Evolutionary conservation across 64 coral and sea anemone species (phyloP).

Genomic region (Exaiptasia diaphana): DNA sequence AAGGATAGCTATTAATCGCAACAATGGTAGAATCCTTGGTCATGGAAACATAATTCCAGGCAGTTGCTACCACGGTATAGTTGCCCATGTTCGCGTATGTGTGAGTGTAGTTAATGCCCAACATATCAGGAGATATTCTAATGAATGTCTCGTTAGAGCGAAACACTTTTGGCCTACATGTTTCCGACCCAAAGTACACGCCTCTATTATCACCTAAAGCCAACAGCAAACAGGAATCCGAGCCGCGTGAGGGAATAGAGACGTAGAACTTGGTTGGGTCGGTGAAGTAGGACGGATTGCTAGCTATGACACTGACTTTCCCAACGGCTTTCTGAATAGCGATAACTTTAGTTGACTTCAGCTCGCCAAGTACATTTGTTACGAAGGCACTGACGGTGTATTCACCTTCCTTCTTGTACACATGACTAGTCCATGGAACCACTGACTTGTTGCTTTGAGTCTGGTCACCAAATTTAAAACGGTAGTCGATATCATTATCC

Average conservation of each 20-base stretch:
- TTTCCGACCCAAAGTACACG: slow-evolving; percentile 24
- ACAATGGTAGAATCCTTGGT: neutral
- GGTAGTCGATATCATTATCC: slow-evolving; percentile 47
- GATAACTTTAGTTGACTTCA: slow-evolving; percentile 38
- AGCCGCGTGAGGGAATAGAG: slow-evolving; percentile 36
- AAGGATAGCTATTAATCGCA: slow-evolving; percentile 47
- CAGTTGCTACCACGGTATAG: slow-evolving; percentile 25
- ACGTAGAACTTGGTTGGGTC: slow-evolving; percentile 66
- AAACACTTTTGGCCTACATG: slow-evolving; percentile 3
- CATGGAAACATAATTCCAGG: slow-evolving; percentile 50
- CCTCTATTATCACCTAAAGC: slow-evolving; percentile 31
- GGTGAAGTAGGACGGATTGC: slow-evolving; percentile 18
- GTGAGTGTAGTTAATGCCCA: slow-evolving; percentile 10
- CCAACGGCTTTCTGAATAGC: slow-evolving; percentile 46
- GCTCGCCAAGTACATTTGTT: slow-evolving; percentile 45
- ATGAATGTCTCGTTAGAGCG: slow-evolving; percentile 18
- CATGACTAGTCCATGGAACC: slow-evolving; percentile 5
- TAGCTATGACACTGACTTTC: slow-evolving; percentile 8
- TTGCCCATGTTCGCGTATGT: slow-evolving; percentile 33
- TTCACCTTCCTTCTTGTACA: slow-evolving; percentile 4
- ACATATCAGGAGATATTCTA: slow-evolving; percentile 4
- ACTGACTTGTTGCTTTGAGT: slow-evolving; percentile 4
- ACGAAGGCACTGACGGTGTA: slow-evolving; percentile 43
- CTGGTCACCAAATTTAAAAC: slow-evolving; percentile 56
- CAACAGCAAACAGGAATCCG: slow-evolving; percentile 53